Evolutionary conservation across 2,113 vertebrate genomes (phyloP).

Genomic region (Anthoscopus minutus): DNA sequence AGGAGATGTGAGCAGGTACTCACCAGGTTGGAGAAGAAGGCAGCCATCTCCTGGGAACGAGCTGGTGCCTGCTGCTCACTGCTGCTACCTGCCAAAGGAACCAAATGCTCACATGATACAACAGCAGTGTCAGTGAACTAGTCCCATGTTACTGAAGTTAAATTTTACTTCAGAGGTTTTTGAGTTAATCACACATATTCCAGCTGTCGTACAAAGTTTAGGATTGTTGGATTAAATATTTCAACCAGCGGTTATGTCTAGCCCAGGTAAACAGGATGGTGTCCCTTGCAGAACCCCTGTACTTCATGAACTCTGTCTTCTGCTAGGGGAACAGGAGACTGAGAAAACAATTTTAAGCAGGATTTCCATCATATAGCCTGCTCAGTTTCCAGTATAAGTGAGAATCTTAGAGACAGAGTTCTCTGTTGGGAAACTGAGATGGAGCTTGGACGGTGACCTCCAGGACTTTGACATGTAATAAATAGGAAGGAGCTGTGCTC

Average conservation of each 20-base stretch:
- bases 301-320: not conserved
- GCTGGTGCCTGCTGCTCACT: not conserved
- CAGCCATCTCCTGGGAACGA: not conserved
- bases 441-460: not conserved
- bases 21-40: constrained; percentile 47
- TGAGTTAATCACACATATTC: constrained; percentile 24
- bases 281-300: not conserved
- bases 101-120: not conserved
- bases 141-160: constrained; percentile 38
- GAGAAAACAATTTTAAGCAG: not conserved
- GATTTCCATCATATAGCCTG: not conserved
- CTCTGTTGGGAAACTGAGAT: not conserved
- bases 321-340: not conserved
- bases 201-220: constrained; percentile 52
- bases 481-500: not conserved
- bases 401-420: not conserved
- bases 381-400: not conserved
- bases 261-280: not conserved
- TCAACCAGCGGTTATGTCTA: not conserved
- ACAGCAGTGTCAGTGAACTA: not conserved
- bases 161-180: constrained; percentile 53
- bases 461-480: not conserved
- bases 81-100: not conserved
- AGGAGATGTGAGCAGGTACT: constrained; percentile 17
- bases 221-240: constrained; percentile 60